Evolutionary conservation across 2,888 invertebrate species (phyloP), one percentile per base, ranked within the genome.

Genomic region (Brachycybe producta): DNA sequence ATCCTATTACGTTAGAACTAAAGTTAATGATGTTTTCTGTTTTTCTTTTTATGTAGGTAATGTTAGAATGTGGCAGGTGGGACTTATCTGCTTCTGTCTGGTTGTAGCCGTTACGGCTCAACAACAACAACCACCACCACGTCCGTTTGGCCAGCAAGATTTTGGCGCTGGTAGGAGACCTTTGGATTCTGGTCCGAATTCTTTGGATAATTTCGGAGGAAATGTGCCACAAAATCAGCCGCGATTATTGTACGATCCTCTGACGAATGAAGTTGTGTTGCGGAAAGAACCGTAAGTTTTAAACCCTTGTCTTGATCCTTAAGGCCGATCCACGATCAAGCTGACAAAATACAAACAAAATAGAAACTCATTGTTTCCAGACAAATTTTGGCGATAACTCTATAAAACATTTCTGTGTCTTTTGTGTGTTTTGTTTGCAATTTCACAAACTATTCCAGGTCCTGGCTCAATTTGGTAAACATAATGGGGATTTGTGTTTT

Each of bases 11-110:
- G n/a, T n/a, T n/a, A n/a, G n/a, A n/a, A n/a, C n/a, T n/a, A n/a
- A n/a, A n/a, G n/a, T n/a, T n/a, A n/a, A n/a, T n/a, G n/a, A n/a
- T n/a, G n/a, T n/a, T n/a, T 13, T 40, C 21, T 41, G 41, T 19
- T 30, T 19, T 35, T 23, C 36, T 21, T 17, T 27, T 47, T 47
- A 21, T 7, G 5, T 49, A 50, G 50, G 50, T 50, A 28, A 50
- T 50, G 50, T 35, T 34, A 50, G 50, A 44, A 50, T 50, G 50
- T 50, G 50, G 50, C 49, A 30, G 27, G 24, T 49, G 5, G 40
- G 40, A 11, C 39, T 49, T 32, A 17, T 49, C 30, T 47, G 36
- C 34, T 49, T 49, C 19, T 17, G 40, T 40, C 36, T 43, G 32
- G 44, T 36, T 32, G 36, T 27, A 27, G 26, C n/a, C 21, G 36